Base-by-base conservation (phyloP, 2,797 vertebrate genomes). In the Ispidina picta region DNA sequence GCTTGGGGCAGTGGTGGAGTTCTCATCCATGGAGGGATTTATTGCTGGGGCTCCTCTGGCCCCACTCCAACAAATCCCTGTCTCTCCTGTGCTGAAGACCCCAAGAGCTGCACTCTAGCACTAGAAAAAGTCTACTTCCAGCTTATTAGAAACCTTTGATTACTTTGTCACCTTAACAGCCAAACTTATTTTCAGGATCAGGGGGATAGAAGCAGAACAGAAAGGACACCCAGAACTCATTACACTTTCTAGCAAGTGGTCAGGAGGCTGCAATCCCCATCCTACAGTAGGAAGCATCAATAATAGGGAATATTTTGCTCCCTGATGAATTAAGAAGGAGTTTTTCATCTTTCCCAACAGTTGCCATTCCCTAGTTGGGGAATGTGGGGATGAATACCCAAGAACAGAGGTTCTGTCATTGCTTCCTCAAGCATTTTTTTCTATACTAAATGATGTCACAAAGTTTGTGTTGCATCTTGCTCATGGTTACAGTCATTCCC, bases 381-480 rank as follows among this genome's bases (percentile, higher is more conserved):
- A 41, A 3, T 2, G 15, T 44, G 52, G 25, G 7, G 8, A 8
- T 72, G 56, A 66, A 59, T 65, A 56, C 18, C 28, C 64, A 69
- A n/a, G 26, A 83, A 23, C 0, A 2, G 70, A 58, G 43, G 23
- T 83, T 83, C 28, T 55, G 60, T 84, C 83, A 56, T 82, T 62
- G 39, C 56, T 60, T 77, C 69, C 59, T 85, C 41, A 12, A 70
- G 83, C 31, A n/a, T 5, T 60, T 86, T 91, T 87, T 94, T 77
- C 37, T 39, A 2, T 60, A 8, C 33, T 25, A 33, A 86, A 28
- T 95, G 88, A 94, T 90, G 93, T 94, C 83, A 94, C 2, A 0
- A 48, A 55, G 81, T 76, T 68, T 80, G 49, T 91, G 83, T 93
- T 95, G 55, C 56, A 8, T 95, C 83, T 96, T 93, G 91, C 74